Evolutionary conservation across 2,888 invertebrate species (phyloP).

Genomic region (Hipparchia semele): DNA sequence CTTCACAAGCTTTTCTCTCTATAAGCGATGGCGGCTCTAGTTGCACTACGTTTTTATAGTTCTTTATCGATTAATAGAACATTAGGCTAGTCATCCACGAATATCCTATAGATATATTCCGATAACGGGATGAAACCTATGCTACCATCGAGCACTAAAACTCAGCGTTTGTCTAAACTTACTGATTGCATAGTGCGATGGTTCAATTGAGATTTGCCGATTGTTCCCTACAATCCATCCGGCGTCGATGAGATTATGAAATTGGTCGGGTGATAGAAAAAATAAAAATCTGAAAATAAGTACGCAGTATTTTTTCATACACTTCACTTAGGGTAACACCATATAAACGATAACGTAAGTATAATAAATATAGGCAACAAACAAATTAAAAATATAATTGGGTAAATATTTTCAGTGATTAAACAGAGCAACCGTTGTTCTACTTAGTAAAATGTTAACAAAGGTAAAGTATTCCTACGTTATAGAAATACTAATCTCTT

Average conservation of each 20-base stretch:
- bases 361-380: constrained; percentile 72
- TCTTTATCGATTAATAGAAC: constrained; percentile 24
- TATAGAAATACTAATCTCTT: constrained; percentile 78
- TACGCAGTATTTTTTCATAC: constrained; percentile 81
- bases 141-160: constrained; percentile 75
- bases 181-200: constrained; percentile 62
- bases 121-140: constrained; percentile 67
- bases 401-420: constrained; percentile 65
- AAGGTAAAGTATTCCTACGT: constrained; percentile 69
- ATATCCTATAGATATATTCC: constrained; percentile 61
- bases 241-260: constrained; percentile 67
- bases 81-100: constrained; percentile 52
- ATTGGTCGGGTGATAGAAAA: constrained; percentile 79
- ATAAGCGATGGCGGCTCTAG: constrained; percentile 70
- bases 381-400: constrained; percentile 62
- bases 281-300: constrained; percentile 83
- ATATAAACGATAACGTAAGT: constrained; percentile 68
- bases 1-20: constrained; percentile 58
- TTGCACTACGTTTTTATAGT: constrained; percentile 54
- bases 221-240: constrained; percentile 69
- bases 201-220: constrained; percentile 67
- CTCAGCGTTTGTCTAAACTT: constrained; percentile 68
- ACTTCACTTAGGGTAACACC: constrained; percentile 72
- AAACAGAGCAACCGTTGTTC: constrained; percentile 68
- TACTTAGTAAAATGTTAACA: constrained; percentile 78